These are phyloP conservation scores for Malthinus flaveolus DNA, from an alignment of 2,888 invertebrate species.

Conservation along the genomic window DNA sequence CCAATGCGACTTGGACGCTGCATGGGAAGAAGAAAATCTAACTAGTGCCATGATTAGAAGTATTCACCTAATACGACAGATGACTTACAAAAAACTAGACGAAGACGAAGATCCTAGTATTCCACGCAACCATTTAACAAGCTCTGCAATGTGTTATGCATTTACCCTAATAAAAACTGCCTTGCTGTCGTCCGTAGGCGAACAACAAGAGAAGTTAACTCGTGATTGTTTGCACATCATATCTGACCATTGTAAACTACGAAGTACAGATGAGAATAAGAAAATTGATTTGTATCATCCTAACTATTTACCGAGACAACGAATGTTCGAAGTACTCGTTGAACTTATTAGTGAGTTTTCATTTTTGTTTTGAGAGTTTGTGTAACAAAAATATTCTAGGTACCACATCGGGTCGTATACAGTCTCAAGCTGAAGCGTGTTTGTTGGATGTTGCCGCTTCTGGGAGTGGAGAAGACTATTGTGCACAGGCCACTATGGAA, in stretches of 20 bases:
- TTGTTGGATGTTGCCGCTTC: slow-evolving; percentile 78
- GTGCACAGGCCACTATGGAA: slow-evolving; percentile 63
- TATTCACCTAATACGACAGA: slow-evolving; percentile 61
- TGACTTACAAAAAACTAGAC: slow-evolving; percentile 53
- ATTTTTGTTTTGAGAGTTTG: not conserved
- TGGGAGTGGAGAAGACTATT: slow-evolving; percentile 68
- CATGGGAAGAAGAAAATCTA: slow-evolving; percentile 76
- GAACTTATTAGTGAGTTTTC: slow-evolving; percentile 68
- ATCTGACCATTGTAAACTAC: slow-evolving; percentile 71
- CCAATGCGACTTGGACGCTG: slow-evolving; percentile 74
- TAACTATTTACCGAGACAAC: slow-evolving; percentile 75
- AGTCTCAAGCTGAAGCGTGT: slow-evolving; percentile 78
- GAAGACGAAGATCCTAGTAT: slow-evolving; percentile 35
- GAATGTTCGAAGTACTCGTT: slow-evolving; percentile 80
- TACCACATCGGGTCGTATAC: slow-evolving; percentile 68
- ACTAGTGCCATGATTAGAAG: slow-evolving; percentile 64
- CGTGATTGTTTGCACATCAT: slow-evolving; percentile 68
- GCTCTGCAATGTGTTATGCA: slow-evolving; percentile 80
- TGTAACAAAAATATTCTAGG: slow-evolving; percentile 49
- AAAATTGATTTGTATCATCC: slow-evolving; percentile 69
- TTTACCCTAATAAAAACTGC: slow-evolving; percentile 77
- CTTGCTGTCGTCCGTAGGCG: slow-evolving; percentile 54
- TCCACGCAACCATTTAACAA: slow-evolving; percentile 58
- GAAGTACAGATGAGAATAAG: slow-evolving; percentile 52
- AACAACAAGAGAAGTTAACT: slow-evolving; percentile 61